Percentiles rank a stretch among this genome's conserved stretches.
Evolutionary conservation across 2,888 invertebrate species (phyloP).

Genomic region (Eupithecia vulgata): DNA sequence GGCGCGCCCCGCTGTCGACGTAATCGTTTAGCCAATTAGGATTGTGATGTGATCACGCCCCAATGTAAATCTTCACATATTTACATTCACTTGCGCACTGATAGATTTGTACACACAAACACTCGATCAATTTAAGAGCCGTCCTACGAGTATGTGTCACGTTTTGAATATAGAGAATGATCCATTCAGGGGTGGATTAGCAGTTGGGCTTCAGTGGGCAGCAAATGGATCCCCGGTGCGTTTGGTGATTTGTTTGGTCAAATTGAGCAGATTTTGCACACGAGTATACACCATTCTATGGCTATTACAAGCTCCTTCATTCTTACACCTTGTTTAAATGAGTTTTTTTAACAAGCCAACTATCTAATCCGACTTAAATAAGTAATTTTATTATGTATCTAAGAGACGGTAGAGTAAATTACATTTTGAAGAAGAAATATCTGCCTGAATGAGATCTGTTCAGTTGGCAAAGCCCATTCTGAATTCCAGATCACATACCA

Average conservation of each 20-base stretch:
- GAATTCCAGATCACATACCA: slow-evolving; percentile 59
- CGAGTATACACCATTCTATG: neutral
- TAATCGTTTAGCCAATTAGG: slow-evolving; percentile 75
- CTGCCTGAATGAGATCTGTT: slow-evolving; percentile 41
- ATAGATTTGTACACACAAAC: slow-evolving; percentile 56
- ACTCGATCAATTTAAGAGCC: slow-evolving; percentile 61
- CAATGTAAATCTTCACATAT: slow-evolving; percentile 67
- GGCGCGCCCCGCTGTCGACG: slow-evolving; percentile 61
- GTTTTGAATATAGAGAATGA: slow-evolving; percentile 35
- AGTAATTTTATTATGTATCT: neutral
- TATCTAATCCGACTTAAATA: neutral
- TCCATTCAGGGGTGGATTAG: neutral
- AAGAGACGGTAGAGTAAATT: neutral
- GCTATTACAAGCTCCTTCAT: neutral
- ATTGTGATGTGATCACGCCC: slow-evolving; percentile 69
- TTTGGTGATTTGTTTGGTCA: neutral
- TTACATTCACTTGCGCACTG: slow-evolving; percentile 63
- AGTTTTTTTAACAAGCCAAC: neutral
- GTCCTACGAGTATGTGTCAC: slow-evolving; percentile 42
- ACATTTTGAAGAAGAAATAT: neutral
- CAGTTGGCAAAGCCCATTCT: slow-evolving; percentile 47
- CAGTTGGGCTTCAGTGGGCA: neutral
- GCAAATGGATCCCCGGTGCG: slow-evolving; percentile 5
- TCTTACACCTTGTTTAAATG: neutral
- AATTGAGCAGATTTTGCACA: neutral